These are phyloP conservation scores for Oscheius myriophilus DNA, from an alignment of 2,888 invertebrate species.

Conservation along the genomic window DNA sequence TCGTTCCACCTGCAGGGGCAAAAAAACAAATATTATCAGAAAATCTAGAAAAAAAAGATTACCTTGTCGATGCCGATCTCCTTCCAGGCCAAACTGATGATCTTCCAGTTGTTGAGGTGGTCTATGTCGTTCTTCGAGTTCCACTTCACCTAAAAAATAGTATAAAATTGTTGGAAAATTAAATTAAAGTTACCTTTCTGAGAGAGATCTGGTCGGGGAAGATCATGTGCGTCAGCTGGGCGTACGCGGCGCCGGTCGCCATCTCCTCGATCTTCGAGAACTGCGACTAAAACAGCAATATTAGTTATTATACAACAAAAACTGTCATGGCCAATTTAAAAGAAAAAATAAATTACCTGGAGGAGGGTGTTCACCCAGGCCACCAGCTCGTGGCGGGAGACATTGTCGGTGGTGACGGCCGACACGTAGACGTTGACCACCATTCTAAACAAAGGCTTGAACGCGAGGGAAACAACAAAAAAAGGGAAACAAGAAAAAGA, in stretches of 20 bases:
- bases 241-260: constrained; percentile 97
- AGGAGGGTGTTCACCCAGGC: constrained; percentile 98
- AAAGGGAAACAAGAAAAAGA: too few relatives aligned
- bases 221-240: constrained; percentile 99
- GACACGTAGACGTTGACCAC: constrained; percentile 90
- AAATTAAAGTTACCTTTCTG: constrained; percentile 44
- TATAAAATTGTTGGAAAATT: background rate
- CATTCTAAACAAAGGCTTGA: constrained; percentile 33
- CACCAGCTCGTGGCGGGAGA: constrained; percentile 97
- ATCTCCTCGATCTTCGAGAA: constrained; percentile 85
- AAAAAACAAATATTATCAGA: constrained; percentile 71
- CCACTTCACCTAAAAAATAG: constrained; percentile 79
- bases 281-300: background rate
- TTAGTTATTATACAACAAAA: background rate
- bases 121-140: constrained; percentile 97
- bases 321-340: background rate
- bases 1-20: constrained; percentile 99
- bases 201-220: constrained; percentile 78
- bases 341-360: constrained; percentile 68
- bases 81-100: constrained; percentile 93
- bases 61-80: constrained; percentile 99
- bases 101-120: constrained; percentile 98
- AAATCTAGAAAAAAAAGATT: constrained; percentile 54
- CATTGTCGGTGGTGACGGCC: constrained; percentile 94
- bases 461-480: too few relatives aligned